These are phyloP conservation scores for Xestia xanthographa DNA, from an alignment of 2,888 invertebrate species.

Conservation along the genomic window DNA sequence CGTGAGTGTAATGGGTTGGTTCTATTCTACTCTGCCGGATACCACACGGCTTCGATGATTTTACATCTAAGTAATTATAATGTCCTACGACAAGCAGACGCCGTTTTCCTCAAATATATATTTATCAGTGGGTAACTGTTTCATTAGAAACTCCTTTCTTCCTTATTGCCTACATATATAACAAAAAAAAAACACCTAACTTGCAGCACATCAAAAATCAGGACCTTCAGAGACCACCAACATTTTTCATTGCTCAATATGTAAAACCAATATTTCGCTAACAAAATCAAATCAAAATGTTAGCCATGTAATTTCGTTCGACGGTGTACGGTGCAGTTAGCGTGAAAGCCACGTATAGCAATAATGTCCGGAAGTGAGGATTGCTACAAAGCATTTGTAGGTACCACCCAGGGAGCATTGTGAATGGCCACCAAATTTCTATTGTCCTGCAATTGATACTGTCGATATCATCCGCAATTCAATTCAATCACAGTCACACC, in stretches of 20 bases:
- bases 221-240: neutral
- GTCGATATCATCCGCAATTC: constrained; percentile 6
- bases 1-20: too few relatives aligned
- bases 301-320: constrained; percentile 15
- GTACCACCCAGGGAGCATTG: constrained; percentile 17
- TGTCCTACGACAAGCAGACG: too few relatives aligned
- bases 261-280: constrained; percentile 2
- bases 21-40: too few relatives aligned
- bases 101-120: neutral
- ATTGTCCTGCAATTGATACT: constrained; percentile 20
- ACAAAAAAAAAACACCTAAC: neutral
- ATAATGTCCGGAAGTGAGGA: constrained; percentile 36
- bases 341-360: constrained; percentile 44
- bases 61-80: neutral
- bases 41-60: neutral
- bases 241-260: neutral
- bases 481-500: constrained; percentile 2
- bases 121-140: neutral
- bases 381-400: constrained; percentile 56
- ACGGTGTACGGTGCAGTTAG: constrained; percentile 7
- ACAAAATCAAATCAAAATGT: neutral
- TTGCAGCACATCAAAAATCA: too few relatives aligned
- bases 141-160: too few relatives aligned
- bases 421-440: constrained; percentile 21
- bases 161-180: neutral